Conservation (phyloP, 2,113 vertebrate genomes). For the Arizona elegans region DNA sequence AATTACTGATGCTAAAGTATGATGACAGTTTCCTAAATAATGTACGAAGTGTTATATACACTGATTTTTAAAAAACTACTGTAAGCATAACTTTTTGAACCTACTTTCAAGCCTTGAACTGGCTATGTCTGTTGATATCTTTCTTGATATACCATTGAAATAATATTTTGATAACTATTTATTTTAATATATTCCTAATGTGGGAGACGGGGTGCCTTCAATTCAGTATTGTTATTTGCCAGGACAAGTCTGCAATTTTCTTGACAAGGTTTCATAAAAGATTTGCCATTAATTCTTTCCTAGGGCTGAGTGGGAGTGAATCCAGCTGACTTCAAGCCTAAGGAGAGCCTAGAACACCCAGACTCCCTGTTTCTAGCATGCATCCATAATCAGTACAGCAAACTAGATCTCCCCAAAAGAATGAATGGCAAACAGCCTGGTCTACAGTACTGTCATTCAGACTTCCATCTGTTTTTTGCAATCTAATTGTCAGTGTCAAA, state of each 20-base stretch:
- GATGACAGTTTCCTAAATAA: not conserved
- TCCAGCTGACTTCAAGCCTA: too few relatives aligned
- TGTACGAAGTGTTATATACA: not conserved
- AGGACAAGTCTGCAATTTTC: too few relatives aligned
- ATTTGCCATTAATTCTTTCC: too few relatives aligned
- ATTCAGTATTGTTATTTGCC: too few relatives aligned
- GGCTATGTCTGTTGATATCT: not conserved
- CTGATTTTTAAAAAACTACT: not conserved
- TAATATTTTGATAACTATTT: not conserved
- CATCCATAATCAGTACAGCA: not conserved
- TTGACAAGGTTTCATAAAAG: too few relatives aligned
- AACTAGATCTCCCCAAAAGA: not conserved
- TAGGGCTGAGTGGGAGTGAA: too few relatives aligned
- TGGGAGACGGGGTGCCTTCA: too few relatives aligned
- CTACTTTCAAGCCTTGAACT: not conserved
- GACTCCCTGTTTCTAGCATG: too few relatives aligned
- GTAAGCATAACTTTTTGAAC: not conserved
- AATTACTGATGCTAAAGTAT: not conserved
- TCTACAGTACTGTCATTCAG: not conserved
- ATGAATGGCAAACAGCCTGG: not conserved
- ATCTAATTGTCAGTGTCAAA: conserved; percentile 25
- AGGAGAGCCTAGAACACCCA: too few relatives aligned
- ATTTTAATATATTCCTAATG: not conserved
- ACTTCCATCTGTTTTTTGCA: not conserved
- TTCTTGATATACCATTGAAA: not conserved